phyloP scores from a whole-genome alignment of 2,888 invertebrate genomes.

The Nomada ferruginata region DNA sequence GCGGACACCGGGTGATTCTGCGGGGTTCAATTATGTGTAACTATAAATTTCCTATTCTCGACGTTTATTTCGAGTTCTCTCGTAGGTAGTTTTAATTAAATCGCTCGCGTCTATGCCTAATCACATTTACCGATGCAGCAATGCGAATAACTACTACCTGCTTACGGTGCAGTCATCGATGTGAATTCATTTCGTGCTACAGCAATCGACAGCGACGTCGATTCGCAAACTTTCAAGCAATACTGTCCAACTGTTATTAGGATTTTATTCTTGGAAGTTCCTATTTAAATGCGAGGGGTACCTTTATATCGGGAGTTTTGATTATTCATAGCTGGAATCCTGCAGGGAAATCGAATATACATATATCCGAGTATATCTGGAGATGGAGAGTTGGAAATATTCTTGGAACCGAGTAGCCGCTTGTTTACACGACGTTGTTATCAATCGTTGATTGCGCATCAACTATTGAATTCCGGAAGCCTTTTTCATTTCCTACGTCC shows the following conservation, averaged over 20 bases:
- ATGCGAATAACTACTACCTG: background rate
- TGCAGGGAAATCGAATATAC: too few relatives aligned
- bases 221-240: too few relatives aligned
- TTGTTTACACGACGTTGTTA: constrained; percentile 17
- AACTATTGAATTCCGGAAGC: constrained; percentile 21
- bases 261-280: too few relatives aligned
- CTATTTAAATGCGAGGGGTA: too few relatives aligned
- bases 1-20: background rate
- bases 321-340: too few relatives aligned
- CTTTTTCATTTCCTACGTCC: constrained; percentile 5
- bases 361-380: background rate
- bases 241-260: too few relatives aligned
- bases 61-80: background rate
- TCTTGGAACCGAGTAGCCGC: constrained; percentile 1
- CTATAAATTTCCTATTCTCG: background rate
- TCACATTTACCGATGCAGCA: too few relatives aligned
- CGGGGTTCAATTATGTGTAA: background rate
- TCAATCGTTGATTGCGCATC: background rate
- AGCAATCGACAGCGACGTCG: too few relatives aligned
- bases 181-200: too few relatives aligned
- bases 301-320: too few relatives aligned
- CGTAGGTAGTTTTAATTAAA: constrained; percentile 8
- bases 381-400: background rate
- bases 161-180: too few relatives aligned
- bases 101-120: background rate